Evolutionary conservation across 2,797 vertebrate species (phyloP), one percentile per base, ranked within the genome.

Genomic region (Rhinophrynus dorsalis): DNA sequence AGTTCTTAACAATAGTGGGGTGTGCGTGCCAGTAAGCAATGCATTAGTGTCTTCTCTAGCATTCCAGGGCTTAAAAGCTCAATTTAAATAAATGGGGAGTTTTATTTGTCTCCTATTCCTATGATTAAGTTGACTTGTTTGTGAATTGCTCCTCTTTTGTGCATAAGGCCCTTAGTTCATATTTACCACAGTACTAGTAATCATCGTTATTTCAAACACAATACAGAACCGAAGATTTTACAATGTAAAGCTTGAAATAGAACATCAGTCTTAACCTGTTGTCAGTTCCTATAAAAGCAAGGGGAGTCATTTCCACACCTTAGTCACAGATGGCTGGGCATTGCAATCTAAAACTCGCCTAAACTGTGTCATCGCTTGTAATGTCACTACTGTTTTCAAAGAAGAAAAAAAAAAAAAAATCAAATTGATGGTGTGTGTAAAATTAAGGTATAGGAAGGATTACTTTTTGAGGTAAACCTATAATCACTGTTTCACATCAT

Each of bases 381-480:
- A 73, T 73, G 63, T 58, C 71, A 60, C 54, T 73, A 69, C 23
- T 23, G 2, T 27, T 74, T 72, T 61, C 59, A 74, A 79, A 58
- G 11, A 73, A 66, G 65, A 78, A 27, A 50, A 66, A 55, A n/a
- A n/a, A n/a, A n/a, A n/a, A n/a, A n/a, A n/a, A n/a, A 35, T 50
- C 48, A 4, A 76, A 33, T 32, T 67, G 78, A 35, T 42, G 72
- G 55, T 21, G 59, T 74, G 61, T 74, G 71, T 44, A 74, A 59
- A 38, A 54, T 21, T 45, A 79, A 78, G 68, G 54, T 73, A 78
- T 52, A 37, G 61, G 74, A 77, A 59, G 75, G 65, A 67, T 62
- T 66, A 79, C 80, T 74, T 74, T 79, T 76, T 76, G 57, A 75
- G 48, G 54, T 37, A 75, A 51, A 75, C 79, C 77, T 37, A 66